Evolutionary conservation across 2,797 vertebrate genomes (phyloP), one percentile per base, ranked within the genome.

Genomic region (Gambelia wislizenii): DNA sequence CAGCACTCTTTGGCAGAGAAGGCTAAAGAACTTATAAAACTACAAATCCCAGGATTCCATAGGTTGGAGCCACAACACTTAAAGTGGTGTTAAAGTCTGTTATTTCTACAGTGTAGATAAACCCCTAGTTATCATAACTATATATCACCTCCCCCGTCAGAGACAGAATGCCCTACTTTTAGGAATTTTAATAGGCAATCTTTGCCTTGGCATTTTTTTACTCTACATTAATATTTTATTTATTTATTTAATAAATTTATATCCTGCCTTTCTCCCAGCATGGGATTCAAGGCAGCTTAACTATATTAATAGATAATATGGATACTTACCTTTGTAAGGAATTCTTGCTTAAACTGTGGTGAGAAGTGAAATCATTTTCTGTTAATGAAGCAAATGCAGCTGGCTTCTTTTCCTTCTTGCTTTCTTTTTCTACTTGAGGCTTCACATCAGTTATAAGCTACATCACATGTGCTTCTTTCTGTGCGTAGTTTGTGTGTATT

Each of bases 181-280:
- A 92, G 91, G 94, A 94, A 94, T 94, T 93, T 90, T 67, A 93
- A 78, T 69, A 92, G 92, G 89, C 86, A 92, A 92, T 91, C 87
- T 86, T 88, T 81, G 93, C 82, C 94, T 93, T 91, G 91, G 90
- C 90, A 5, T 93, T 93, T 93, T n/a, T 92, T 94, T 13, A 91
- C 67, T 94, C 86, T 72, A 89, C 92, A 92, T 93, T 94, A 88
- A 78, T 61, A 70, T 90, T n/a, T n/a, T n/a, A n/a, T n/a, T n/a
- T n/a, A n/a, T n/a, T n/a, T n/a, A n/a, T n/a, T n/a, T n/a, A n/a
- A n/a, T n/a, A n/a, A n/a, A n/a, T n/a, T n/a, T n/a, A n/a, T n/a
- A n/a, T n/a, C n/a, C n/a, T n/a, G n/a, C n/a, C n/a, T n/a, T n/a
- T n/a, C n/a, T n/a, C n/a, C n/a, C n/a, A n/a, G n/a, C n/a, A n/a